Evolutionary conservation across 2,888 invertebrate species (phyloP).

Genomic region (Drosophila borealis): DNA sequence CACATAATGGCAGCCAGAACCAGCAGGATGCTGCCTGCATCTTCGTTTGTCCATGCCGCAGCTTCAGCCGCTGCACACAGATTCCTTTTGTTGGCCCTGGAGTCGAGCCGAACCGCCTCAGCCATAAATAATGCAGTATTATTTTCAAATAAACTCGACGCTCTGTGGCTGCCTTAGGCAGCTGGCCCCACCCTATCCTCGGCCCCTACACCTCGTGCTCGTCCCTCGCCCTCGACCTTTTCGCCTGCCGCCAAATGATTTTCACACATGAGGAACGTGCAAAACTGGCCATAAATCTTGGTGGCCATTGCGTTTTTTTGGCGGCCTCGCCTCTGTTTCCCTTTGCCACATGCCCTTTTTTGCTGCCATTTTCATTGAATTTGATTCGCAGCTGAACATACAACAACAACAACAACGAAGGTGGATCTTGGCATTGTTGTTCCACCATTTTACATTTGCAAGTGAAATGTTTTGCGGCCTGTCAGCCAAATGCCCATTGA

Average conservation of each 20-base stretch:
- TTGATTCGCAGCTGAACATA: slow-evolving; percentile 53
- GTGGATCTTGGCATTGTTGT: slow-evolving; percentile 49
- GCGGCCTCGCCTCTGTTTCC: slow-evolving; percentile 11
- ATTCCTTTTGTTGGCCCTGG: slow-evolving; percentile 44
- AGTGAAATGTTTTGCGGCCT: slow-evolving; percentile 73
- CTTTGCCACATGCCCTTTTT: slow-evolving; percentile 12
- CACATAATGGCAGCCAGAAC: slow-evolving; percentile 22
- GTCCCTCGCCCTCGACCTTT: neutral
- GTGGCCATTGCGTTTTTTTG: slow-evolving; percentile 34
- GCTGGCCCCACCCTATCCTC: slow-evolving; percentile 16
- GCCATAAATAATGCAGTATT: slow-evolving; percentile 79
- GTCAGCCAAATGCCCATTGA: slow-evolving; percentile 47
- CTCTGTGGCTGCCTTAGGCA: slow-evolving; percentile 61
- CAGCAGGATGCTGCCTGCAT: slow-evolving; percentile 33
- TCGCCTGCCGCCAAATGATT: slow-evolving; percentile 68
- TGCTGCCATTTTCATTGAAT: slow-evolving; percentile 66
- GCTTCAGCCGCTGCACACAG: slow-evolving; percentile 26
- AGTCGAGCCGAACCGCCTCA: slow-evolving; percentile 52
- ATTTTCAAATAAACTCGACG: slow-evolving; percentile 79
- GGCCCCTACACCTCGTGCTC: neutral
- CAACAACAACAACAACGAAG: slow-evolving; percentile 46
- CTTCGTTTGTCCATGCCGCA: slow-evolving; percentile 22
- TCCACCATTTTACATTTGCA: slow-evolving; percentile 69
- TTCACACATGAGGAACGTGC: slow-evolving; percentile 80
- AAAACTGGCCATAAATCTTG: slow-evolving; percentile 75